A percentile compares a stretch with the other conserved stretches of the same genome.
Evolutionary conservation across 2,797 vertebrate species (phyloP).

Genomic region (Anomalospiza imberbis): DNA sequence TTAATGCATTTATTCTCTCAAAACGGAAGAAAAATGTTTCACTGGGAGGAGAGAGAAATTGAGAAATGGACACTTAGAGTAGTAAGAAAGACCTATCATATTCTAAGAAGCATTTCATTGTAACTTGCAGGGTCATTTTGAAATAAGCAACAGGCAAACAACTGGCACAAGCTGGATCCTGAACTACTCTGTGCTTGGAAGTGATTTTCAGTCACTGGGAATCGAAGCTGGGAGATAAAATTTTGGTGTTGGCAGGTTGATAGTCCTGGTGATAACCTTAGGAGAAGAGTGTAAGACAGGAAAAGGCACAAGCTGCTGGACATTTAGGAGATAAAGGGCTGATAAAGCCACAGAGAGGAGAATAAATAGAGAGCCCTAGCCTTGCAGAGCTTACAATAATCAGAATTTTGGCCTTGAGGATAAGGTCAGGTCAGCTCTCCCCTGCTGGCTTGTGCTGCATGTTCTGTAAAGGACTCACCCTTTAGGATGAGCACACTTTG

Average conservation of each 20-base stretch:
- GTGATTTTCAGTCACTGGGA: neutral
- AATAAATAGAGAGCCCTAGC: neutral
- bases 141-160: neutral
- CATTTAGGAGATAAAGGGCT: neutral
- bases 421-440: neutral
- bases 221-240: neutral
- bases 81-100: neutral
- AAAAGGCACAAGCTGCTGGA: neutral
- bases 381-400: neutral
- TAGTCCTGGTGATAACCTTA: neutral
- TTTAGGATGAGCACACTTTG: neutral
- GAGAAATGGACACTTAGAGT: neutral
- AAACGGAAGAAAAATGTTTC: neutral
- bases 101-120: neutral
- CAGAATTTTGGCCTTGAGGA: neutral
- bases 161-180: neutral
- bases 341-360: neutral
- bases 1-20: neutral
- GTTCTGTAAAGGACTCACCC: neutral
- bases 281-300: neutral
- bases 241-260: neutral
- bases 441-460: accelerated
- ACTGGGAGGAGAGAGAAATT: neutral
- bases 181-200: neutral
- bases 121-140: neutral